Evolutionary conservation across 2,797 vertebrate species (phyloP), one percentile per base, ranked within the genome.

Genomic region (Rhinophrynus dorsalis): DNA sequence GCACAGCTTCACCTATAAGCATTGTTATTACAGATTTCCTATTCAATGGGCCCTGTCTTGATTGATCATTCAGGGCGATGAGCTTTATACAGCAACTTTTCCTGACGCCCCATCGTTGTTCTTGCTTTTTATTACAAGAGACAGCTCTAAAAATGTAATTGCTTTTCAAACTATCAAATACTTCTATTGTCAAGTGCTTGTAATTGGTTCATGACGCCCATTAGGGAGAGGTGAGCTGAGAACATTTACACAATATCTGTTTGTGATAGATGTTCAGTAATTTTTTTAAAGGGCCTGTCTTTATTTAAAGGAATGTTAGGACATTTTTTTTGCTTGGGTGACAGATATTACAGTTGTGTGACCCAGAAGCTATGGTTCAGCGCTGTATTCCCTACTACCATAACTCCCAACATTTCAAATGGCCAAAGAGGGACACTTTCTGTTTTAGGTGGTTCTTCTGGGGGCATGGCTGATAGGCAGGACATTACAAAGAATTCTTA

Each of bases 131-230:
- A 81, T 83, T 78, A 64, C 38, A 3, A 40, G 82, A 84, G 83
- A 82, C 83, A 82, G 79, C 74, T 82, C 75, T 75, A 76, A 85
- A 84, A 81, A 81, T 84, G 78, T 86, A 85, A 87, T 87, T 85
- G 83, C 79, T 85, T 83, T 82, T 82, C 80, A 54, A 80, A 52
- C 74, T 70, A 73, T 79, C 47, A 10, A 78, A 77, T 76, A 77
- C 78, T 75, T 80, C 75, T 81, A 1, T 9, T 83, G 81, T 85
- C 83, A 81, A 79, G 80, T 32, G 76, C 38, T 17, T 78, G 74
- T 88, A 83, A 85, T 85, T 86, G 82, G 76, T 84, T 81, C 84
- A 82, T 81, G 83, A 78, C 75, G 45, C 61, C 61, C 54, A 65
- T 72, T 72, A 42, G 27, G 24, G 42, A 72, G 61, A 65, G 54